Conservation (phyloP, 2,797 vertebrate species). For the Takifugu ocellatus region DNA sequence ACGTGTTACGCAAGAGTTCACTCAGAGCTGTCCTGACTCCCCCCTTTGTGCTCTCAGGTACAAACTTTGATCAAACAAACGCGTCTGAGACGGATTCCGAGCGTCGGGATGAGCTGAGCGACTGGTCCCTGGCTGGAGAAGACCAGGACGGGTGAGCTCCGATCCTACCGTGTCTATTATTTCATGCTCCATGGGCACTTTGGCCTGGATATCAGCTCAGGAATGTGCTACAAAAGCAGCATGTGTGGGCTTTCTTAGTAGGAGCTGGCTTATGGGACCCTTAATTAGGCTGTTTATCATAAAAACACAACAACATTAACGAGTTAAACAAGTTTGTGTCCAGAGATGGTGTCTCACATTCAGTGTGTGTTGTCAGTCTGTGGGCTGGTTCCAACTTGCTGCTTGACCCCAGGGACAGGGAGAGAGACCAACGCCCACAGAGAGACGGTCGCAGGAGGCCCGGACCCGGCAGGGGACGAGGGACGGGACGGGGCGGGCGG, state of each 20-base stretch:
- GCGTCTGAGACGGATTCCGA: conserved; percentile 96
- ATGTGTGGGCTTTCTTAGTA: no score
- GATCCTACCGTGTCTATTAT: no score
- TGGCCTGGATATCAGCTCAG: not conserved
- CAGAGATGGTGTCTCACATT: no score
- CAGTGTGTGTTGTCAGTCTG: no score
- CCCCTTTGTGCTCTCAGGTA: conserved; percentile 72
- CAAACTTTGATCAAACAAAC: conserved; percentile 95
- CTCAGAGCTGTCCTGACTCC: not conserved
- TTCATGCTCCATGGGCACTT: not conserved
- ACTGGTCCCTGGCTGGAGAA: conserved; percentile 94
- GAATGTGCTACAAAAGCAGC: no score
- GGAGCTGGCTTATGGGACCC: no score
- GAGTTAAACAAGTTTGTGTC: no score
- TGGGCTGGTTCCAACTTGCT: not conserved
- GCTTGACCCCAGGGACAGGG: conserved; percentile 65
- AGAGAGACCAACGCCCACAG: conserved; percentile 75
- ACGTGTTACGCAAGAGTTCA: no score
- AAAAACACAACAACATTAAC: no score
- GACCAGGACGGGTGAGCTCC: conserved; percentile 76
- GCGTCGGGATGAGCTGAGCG: conserved; percentile 92
- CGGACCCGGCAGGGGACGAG: conserved; percentile 83
- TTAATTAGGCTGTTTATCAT: no score
- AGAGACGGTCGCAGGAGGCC: conserved; percentile 82
- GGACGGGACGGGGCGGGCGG: conserved; percentile 80